These are phyloP conservation scores for Globicephala melas DNA, from an alignment of 2,113 vertebrate species.

Conservation along the genomic window DNA sequence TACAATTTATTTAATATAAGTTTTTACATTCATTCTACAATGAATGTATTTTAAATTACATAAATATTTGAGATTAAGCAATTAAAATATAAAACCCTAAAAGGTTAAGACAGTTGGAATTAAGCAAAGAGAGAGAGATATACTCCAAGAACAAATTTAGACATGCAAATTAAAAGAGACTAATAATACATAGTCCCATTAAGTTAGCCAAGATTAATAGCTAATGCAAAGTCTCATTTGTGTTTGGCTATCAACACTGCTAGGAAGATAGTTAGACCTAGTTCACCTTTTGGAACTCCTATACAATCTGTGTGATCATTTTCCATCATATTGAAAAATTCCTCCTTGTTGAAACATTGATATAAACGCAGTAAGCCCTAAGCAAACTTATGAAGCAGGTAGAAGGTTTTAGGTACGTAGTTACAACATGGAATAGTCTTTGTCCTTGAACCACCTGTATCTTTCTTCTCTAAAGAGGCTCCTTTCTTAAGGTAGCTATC, in stretches of 20 bases:
- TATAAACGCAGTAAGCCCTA: neutral
- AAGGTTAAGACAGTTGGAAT: neutral
- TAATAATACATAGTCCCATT: neutral
- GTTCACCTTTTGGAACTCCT: neutral
- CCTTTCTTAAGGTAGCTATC: neutral
- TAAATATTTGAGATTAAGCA: neutral
- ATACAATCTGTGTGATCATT: neutral
- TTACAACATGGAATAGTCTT: neutral
- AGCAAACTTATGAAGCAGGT: neutral
- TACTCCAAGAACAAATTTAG: neutral
- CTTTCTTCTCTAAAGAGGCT: neutral
- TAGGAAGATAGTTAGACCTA: neutral
- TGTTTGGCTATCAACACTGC: neutral
- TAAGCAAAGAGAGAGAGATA: neutral
- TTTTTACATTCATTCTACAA: neutral
- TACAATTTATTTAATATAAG: neutral
- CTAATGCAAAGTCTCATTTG: neutral
- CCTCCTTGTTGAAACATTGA: neutral
- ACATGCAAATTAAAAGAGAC: constrained; percentile 15
- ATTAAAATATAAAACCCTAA: neutral
- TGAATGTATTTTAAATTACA: neutral
- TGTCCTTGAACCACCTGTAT: neutral
- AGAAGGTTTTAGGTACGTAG: neutral
- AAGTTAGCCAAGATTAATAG: constrained; percentile 26
- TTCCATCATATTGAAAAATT: constrained; percentile 21